Evolutionary conservation across 2,888 invertebrate species (phyloP).

Genomic region (Hedychridium roseum): DNA sequence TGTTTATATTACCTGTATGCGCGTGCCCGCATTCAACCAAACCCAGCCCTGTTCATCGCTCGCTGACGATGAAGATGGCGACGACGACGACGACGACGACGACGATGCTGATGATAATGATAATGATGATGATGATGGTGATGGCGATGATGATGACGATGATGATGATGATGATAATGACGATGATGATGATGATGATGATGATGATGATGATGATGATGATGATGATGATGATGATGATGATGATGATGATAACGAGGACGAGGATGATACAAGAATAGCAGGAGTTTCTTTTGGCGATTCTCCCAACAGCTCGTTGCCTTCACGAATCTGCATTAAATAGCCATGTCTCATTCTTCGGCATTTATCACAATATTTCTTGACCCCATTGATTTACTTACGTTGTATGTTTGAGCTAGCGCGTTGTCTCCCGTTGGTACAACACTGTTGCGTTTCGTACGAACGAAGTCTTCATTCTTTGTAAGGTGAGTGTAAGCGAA

Average conservation of each 20-base stretch:
- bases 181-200: too few relatives aligned
- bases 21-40: conserved; percentile 86
- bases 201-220: too few relatives aligned
- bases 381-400: conserved; percentile 18
- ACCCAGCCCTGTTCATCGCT: conserved; percentile 83
- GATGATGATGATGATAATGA: too few relatives aligned
- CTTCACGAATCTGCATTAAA: conserved; percentile 47
- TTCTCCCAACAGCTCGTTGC: conserved; percentile 65
- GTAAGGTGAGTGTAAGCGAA: too few relatives aligned
- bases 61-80: conserved; percentile 68
- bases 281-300: conserved; percentile 65
- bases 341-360: conserved; percentile 1
- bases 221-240: too few relatives aligned
- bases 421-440: conserved; percentile 58
- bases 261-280: conserved; percentile 43
- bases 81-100: conserved; percentile 46
- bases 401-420: conserved; percentile 54
- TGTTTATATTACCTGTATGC: conserved; percentile 73
- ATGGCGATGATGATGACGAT: too few relatives aligned
- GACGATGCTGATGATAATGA: too few relatives aligned
- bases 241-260: conserved; percentile 69
- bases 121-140: background rate
- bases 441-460: conserved; percentile 54
- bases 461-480: conserved; percentile 28
- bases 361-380: background rate